Percentiles rank a stretch among this genome's conserved stretches.
phyloP scores from a whole-genome alignment of 2,797 vertebrate genomes.

The Monodelphis domestica region DNA sequence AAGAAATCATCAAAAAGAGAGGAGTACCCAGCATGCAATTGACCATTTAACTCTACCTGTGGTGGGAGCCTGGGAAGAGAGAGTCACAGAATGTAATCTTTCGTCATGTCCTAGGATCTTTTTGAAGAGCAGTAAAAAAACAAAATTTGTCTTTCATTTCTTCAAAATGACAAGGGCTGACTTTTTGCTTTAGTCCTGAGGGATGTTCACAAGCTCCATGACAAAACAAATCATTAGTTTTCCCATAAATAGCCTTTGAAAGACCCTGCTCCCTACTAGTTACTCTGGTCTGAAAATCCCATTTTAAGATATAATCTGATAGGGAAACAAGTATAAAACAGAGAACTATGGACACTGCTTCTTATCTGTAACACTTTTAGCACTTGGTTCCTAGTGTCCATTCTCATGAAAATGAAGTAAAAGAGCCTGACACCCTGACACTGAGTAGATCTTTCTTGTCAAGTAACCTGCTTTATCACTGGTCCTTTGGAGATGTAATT shows the following conservation, averaged over 20 bases:
- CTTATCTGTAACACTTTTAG: no score
- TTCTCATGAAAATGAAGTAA: no score
- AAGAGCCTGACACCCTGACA: no score
- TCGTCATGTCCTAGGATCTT: neutral
- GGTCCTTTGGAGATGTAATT: neutral
- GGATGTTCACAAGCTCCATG: neutral
- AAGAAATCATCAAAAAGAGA: slow-evolving; percentile 61
- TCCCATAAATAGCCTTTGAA: slow-evolving; percentile 11
- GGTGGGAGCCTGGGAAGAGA: neutral
- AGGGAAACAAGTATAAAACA: neutral
- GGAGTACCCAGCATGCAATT: neutral
- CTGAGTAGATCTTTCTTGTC: no score
- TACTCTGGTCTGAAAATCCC: neutral
- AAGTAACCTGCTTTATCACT: neutral
- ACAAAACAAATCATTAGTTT: slow-evolving; percentile 7
- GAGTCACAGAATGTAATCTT: neutral
- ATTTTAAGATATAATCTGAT: neutral
- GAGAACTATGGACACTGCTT: no score
- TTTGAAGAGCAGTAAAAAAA: slow-evolving; percentile 2
- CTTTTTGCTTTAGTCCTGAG: neutral
- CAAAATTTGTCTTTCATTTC: slow-evolving; percentile 14
- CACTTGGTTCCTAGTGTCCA: no score
- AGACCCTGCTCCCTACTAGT: neutral
- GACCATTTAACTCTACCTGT: neutral
- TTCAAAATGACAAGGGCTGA: neutral